phyloP scores from a whole-genome alignment of 2,797 vertebrate genomes.

The Echiichthys vipera region DNA sequence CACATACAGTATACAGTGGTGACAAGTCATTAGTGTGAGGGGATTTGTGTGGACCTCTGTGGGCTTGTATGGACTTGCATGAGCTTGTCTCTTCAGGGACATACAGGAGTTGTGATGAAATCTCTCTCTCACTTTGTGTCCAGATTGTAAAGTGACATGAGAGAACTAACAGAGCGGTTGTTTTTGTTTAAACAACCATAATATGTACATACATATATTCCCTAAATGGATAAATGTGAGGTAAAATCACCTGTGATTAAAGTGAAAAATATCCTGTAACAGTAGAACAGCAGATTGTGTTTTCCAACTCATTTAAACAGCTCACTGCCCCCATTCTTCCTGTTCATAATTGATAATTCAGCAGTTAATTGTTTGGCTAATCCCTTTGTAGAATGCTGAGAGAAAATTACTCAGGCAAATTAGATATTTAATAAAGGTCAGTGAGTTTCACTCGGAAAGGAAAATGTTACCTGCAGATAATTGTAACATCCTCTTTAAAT shows the following conservation, averaged over 20 bases:
- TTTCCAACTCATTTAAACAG: not conserved
- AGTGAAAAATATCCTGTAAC: not conserved
- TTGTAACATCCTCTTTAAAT: not conserved
- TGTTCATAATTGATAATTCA: not conserved
- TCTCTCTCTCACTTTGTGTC: not conserved
- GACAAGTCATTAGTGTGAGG: not conserved
- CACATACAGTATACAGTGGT: not conserved
- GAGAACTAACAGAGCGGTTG: not conserved
- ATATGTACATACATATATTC: not conserved
- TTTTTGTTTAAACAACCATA: not conserved
- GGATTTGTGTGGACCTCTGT: slow-evolving; percentile 11
- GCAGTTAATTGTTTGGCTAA: slow-evolving; percentile 19
- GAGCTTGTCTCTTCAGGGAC: slow-evolving; percentile 27
- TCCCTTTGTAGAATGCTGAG: not conserved
- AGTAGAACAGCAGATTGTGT: not conserved
- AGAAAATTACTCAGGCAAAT: slow-evolving; percentile 6
- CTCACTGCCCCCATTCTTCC: not conserved
- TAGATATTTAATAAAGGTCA: slow-evolving; percentile 6
- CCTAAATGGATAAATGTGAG: not conserved
- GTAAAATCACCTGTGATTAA: not conserved
- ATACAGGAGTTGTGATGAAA: not conserved
- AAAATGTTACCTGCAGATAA: not conserved
- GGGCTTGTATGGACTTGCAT: slow-evolving; percentile 29
- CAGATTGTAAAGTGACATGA: not conserved
- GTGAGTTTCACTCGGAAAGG: not conserved